Evolutionary conservation across 2,888 invertebrate genomes (phyloP).

Genomic region (Spilarctia lutea): DNA sequence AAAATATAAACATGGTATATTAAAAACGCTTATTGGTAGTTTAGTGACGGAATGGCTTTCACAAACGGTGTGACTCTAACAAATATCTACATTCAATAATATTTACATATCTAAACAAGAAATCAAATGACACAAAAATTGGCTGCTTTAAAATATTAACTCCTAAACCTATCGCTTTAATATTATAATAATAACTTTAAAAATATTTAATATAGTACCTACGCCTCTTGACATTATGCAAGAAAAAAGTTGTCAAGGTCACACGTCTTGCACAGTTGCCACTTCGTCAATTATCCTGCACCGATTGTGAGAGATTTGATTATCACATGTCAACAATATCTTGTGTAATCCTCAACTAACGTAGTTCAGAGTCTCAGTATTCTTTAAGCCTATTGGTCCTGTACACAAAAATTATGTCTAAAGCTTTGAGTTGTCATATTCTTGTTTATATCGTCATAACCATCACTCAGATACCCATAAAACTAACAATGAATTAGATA

Average conservation of each 20-base stretch:
- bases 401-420: neutral
- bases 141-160: too few species aligned
- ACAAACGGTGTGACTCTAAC: neutral
- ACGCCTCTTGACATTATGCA: too few species aligned
- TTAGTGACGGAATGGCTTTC: neutral
- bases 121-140: neutral
- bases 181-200: too few species aligned
- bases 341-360: neutral
- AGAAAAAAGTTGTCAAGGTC: too few species aligned
- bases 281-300: neutral
- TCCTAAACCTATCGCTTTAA: too few species aligned
- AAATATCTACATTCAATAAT: neutral
- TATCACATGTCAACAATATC: neutral
- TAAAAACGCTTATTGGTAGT: neutral
- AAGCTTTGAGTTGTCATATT: neutral
- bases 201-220: too few species aligned
- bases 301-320: too few species aligned
- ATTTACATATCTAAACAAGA: neutral
- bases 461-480: conserved; percentile 6
- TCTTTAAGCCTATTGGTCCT: neutral
- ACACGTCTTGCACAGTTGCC: too few species aligned
- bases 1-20: neutral
- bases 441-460: neutral
- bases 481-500: conserved; percentile 19
- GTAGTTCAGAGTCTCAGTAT: neutral